Evolutionary conservation across 2,113 vertebrate genomes (phyloP).

Genomic region (Leucoraja erinaceus): DNA sequence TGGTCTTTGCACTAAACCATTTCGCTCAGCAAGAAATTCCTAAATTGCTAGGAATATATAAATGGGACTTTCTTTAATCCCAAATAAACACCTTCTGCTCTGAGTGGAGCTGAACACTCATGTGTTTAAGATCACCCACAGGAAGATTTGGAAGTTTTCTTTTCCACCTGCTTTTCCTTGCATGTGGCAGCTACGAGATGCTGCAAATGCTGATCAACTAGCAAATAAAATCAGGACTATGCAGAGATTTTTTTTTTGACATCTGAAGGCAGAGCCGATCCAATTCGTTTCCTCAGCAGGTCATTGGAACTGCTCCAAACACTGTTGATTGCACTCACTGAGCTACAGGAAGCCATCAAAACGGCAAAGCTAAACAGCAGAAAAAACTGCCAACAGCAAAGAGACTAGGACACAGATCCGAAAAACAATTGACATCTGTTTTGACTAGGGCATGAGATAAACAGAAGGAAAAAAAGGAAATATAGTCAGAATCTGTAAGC

Average conservation of each 20-base stretch:
- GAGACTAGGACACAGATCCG: background rate
- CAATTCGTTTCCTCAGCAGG: conserved; percentile 1
- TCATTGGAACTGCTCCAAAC: background rate
- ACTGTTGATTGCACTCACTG: background rate
- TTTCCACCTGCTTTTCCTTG: background rate
- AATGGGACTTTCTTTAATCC: background rate
- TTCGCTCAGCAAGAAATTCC: background rate
- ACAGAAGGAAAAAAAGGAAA: background rate
- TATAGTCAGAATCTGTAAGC: background rate
- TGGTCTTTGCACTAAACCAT: background rate
- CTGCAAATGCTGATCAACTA: background rate
- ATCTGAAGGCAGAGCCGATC: background rate
- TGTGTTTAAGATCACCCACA: background rate
- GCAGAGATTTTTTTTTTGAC: no score
- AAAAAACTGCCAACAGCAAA: background rate
- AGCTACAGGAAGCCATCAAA: background rate
- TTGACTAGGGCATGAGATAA: background rate
- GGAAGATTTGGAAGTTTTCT: background rate
- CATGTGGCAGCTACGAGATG: background rate
- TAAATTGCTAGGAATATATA: background rate
- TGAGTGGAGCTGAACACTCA: background rate
- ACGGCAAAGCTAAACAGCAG: background rate
- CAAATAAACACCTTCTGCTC: background rate
- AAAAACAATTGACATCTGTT: conserved; percentile 5
- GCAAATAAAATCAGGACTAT: background rate